A percentile compares a stretch with the other conserved stretches of the same genome.
Conservation (phyloP, 2,113 vertebrate genomes). For the Rousettus leschenaultii region DNA sequence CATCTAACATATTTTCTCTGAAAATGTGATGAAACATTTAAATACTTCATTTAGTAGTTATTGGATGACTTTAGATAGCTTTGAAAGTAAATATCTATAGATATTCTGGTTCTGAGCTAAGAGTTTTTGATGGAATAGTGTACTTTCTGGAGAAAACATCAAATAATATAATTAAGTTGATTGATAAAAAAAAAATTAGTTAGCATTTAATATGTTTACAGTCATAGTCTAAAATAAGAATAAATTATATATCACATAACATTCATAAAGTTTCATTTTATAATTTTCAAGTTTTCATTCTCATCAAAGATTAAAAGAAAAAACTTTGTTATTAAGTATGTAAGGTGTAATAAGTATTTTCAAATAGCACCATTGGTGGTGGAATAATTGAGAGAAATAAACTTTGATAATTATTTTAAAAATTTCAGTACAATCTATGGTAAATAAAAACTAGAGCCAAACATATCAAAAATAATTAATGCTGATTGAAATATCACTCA, state of each 20-base stretch:
- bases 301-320: background rate
- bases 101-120: background rate
- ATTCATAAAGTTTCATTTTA: background rate
- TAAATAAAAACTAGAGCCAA: background rate
- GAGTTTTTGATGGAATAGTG: background rate
- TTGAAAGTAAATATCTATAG: conserved; percentile 18
- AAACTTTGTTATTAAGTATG: background rate
- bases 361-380: background rate
- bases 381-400: background rate
- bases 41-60: conserved; percentile 26
- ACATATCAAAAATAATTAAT: background rate
- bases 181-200: background rate
- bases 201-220: background rate
- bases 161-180: background rate
- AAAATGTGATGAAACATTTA: conserved; percentile 48
- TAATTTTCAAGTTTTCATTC: background rate
- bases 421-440: background rate
- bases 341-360: background rate
- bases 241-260: background rate
- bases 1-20: conserved; percentile 23
- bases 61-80: background rate
- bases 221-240: background rate
- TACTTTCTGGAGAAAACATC: background rate
- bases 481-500: background rate
- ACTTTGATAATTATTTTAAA: background rate